Percentiles rank a stretch among this genome's conserved stretches.
Conservation (phyloP, 1,140 invertebrate genomes). For the Coenobita brevimanus region DNA sequence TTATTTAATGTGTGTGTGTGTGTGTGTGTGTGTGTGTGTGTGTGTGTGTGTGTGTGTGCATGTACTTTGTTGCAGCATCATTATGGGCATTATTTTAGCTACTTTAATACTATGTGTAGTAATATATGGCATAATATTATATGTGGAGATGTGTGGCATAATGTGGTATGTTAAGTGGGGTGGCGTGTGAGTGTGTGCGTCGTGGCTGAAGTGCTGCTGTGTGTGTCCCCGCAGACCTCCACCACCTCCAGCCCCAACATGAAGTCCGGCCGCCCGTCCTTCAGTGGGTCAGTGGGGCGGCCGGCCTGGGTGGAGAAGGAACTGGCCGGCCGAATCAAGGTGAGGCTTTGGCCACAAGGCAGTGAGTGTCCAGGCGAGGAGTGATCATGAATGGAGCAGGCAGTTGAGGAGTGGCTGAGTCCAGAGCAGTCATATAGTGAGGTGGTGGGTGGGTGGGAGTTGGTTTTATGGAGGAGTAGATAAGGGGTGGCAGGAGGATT, state of each 20-base stretch:
- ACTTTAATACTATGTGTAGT: neutral
- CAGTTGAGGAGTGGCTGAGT: too few relatives aligned
- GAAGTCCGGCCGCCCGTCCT: conserved; percentile 58
- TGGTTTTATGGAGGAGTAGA: too few relatives aligned
- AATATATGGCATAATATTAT: neutral
- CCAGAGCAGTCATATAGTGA: too few relatives aligned
- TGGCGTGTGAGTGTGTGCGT: too few relatives aligned
- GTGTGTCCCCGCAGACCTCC: conserved; percentile 57
- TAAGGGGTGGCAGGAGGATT: too few relatives aligned
- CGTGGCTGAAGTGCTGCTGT: neutral
- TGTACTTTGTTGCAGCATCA: neutral
- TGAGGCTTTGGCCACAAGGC: conserved; percentile 35
- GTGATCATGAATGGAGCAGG: too few relatives aligned
- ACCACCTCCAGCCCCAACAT: conserved; percentile 65
- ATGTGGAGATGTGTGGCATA: too few relatives aligned
- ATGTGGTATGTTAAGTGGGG: too few relatives aligned
- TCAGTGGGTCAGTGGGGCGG: conserved; percentile 63
- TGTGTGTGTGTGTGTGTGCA: neutral
- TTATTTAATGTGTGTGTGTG: neutral
- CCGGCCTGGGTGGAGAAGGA: conserved; percentile 64
- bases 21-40: neutral
- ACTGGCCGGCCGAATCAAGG: conserved; percentile 57
- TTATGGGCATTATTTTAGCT: neutral
- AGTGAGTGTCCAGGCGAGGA: neutral
- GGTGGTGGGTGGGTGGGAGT: too few relatives aligned